Percentiles rank a stretch among this genome's conserved stretches.
Conservation (phyloP, 2,797 vertebrate genomes). For the Sebastes minor region DNA sequence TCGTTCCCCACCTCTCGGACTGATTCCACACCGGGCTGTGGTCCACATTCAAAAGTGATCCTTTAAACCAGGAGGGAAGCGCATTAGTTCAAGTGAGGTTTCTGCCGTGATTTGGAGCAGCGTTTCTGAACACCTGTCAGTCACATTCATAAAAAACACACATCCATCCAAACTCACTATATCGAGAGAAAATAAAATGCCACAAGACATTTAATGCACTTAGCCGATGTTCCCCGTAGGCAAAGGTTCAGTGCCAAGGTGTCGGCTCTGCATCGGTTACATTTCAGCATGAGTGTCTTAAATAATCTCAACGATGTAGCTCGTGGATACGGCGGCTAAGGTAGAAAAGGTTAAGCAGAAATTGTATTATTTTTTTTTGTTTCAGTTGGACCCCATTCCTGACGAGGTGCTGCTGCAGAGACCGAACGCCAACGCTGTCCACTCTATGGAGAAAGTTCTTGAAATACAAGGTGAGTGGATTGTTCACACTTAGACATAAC, state of each 20-base stretch:
- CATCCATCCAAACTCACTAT: not conserved
- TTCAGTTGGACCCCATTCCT: slow-evolving; percentile 91
- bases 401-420: slow-evolving; percentile 92
- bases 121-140: slow-evolving; percentile 50
- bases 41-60: slow-evolving; percentile 55
- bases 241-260: not conserved
- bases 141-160: slow-evolving; percentile 26
- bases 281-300: not conserved
- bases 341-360: not conserved
- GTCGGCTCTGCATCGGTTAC: not conserved
- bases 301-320: not conserved
- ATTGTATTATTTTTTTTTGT: not conserved
- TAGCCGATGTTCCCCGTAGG: not conserved
- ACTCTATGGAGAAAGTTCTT: slow-evolving; percentile 95
- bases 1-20: slow-evolving; percentile 50
- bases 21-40: slow-evolving; percentile 50
- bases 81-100: slow-evolving; percentile 36
- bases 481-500: not conserved
- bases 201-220: slow-evolving; percentile 3
- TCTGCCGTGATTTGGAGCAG: slow-evolving; percentile 15
- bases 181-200: not conserved
- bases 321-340: not conserved
- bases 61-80: slow-evolving; percentile 43
- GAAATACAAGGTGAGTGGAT: slow-evolving; percentile 91
- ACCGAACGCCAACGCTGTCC: slow-evolving; percentile 90